phyloP scores from a whole-genome alignment of 2,113 vertebrate genomes.

The Danionella cerebrum region DNA sequence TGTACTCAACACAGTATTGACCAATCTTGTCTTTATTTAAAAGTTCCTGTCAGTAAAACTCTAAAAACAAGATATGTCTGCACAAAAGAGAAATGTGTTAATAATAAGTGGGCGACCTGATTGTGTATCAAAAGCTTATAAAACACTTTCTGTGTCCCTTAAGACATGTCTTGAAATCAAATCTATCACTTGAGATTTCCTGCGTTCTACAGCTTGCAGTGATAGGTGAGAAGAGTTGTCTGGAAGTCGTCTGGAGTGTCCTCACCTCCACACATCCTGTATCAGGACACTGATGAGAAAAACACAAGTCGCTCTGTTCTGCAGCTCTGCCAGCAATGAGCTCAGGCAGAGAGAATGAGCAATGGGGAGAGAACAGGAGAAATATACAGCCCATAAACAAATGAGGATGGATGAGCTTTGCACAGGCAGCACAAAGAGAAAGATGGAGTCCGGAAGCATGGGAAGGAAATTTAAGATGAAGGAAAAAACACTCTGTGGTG shows the following conservation, averaged over 20 bases:
- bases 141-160: neutral
- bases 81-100: neutral
- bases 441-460: neutral
- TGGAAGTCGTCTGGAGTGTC: slow-evolving; percentile 22
- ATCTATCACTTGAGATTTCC: neutral
- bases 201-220: neutral
- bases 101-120: neutral
- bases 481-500: neutral
- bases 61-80: neutral
- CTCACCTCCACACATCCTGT: slow-evolving; percentile 28
- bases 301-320: slow-evolving; percentile 28
- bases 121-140: neutral
- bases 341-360: slow-evolving; percentile 8
- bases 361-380: neutral
- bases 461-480: neutral
- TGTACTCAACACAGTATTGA: neutral
- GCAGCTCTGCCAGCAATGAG: slow-evolving; percentile 1
- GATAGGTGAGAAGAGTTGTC: neutral
- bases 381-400: slow-evolving; percentile 15
- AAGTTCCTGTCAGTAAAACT: neutral
- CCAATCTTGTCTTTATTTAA: slow-evolving; percentile 5
- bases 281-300: slow-evolving; percentile 36
- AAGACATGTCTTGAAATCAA: neutral
- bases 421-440: neutral
- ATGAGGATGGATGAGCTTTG: neutral